Evolutionary conservation across 2,113 vertebrate genomes (phyloP).

Genomic region (Kobus ellipsiprymnus): DNA sequence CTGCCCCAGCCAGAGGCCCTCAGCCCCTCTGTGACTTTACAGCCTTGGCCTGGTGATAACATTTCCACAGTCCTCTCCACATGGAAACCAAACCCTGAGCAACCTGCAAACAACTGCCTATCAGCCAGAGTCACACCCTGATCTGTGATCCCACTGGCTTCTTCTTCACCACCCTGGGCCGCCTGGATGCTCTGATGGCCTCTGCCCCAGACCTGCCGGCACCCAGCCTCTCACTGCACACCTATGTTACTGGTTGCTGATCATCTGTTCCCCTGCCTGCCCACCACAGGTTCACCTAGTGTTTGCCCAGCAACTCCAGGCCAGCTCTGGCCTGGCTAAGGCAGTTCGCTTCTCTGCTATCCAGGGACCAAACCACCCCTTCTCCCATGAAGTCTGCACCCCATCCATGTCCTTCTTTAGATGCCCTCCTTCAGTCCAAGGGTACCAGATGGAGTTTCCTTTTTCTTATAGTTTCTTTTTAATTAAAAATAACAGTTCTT

Average conservation of each 20-base stretch:
- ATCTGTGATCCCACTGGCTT: not conserved
- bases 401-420: not conserved
- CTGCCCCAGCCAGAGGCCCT: not conserved
- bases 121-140: not conserved
- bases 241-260: not conserved
- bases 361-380: not conserved
- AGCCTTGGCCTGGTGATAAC: not conserved
- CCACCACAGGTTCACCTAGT: accelerated
- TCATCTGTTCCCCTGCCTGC: not conserved
- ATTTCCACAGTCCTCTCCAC: not conserved
- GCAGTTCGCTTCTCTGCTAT: not conserved
- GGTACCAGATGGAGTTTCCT: not conserved
- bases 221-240: not conserved
- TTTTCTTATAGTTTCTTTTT: not conserved
- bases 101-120: not conserved
- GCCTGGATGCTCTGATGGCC: too few species aligned
- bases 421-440: not conserved
- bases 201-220: too few species aligned
- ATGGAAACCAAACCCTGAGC: not conserved
- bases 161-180: not conserved
- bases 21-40: not conserved
- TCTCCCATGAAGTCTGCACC: not conserved
- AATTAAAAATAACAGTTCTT: not conserved
- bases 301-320: not conserved
- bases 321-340: not conserved